Base-by-base conservation (phyloP, 2,113 vertebrate genomes). In the Lasiurus cinereus region DNA sequence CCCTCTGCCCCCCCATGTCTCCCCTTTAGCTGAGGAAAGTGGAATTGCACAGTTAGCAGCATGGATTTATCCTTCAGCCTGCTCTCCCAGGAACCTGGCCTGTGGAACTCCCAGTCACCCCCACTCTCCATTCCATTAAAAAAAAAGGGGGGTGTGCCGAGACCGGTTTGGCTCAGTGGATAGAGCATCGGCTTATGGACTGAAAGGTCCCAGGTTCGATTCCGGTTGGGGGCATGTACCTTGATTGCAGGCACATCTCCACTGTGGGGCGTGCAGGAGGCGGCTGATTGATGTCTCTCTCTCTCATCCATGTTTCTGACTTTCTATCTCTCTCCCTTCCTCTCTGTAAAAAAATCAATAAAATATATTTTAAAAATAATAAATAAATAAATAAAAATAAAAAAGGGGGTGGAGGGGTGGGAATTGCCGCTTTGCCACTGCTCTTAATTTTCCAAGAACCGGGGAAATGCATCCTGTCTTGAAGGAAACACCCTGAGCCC, bases 391-490 rank as follows among this genome's bases (percentile, higher is more conserved):
- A 39, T 39, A 39, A 39, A 39, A 39, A 39, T 39, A 39, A 39
- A 39, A 39, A 39, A 39, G 39, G 62, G 27, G 67, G 27, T 12
- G 39, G 9, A 16, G 36, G 29, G 66, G 39, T 33, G 39, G 56
- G 39, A 36, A 50, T 22, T 29, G 31, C 52, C 0, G 0, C 78
- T 22, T 22, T 66, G 29, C 43, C 1, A 0, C 79, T 29, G 50
- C 52, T 86, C 92, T 50, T 83, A 31, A 89, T 95, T 77, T 88
- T 88, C 69, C 2, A 27, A 33, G 27, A 94, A 82, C 91, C 94
- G 92, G 88, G 96, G 88, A 97, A 88, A 93, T 72, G n/a, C 36
- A 54, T 70, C 77, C 84, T 77, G 52, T 24, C 10, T 2, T 77
- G 94, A 89, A 83, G 11, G 52, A 83, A 96, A 77, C 73, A 76